Conservation (phyloP, 2,797 vertebrate species). For the Chelonia mydas region DNA sequence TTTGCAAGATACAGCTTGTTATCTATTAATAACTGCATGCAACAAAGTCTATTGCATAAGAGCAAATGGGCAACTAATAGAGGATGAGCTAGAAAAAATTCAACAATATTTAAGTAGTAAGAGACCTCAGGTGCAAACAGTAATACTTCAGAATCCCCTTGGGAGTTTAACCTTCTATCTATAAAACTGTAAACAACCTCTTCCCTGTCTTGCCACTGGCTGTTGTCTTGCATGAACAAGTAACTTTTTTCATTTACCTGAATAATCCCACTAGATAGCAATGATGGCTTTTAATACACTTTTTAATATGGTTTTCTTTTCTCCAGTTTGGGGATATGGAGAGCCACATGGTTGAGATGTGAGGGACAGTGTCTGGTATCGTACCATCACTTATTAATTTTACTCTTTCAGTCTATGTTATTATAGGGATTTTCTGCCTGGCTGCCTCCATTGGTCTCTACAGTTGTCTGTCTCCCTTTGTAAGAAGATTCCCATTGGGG, state of each 20-base stretch:
- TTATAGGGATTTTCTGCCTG: constrained; percentile 96
- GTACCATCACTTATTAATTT: neutral
- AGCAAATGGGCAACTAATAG: neutral
- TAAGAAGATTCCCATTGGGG: constrained; percentile 90
- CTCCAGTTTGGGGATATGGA: neutral
- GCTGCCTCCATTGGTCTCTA: constrained; percentile 94
- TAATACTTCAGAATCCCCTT: neutral
- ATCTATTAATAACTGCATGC: neutral
- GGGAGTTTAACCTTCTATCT: neutral
- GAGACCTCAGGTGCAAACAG: neutral
- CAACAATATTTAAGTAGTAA: neutral
- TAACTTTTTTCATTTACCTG: neutral
- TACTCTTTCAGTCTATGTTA: constrained; percentile 86
- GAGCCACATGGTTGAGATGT: neutral
- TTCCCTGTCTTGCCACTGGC: neutral
- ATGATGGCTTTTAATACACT: neutral
- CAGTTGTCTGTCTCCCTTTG: constrained; percentile 93
- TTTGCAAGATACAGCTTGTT: neutral
- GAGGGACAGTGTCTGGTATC: neutral
- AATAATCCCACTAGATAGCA: neutral
- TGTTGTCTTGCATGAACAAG: neutral
- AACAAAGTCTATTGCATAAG: neutral
- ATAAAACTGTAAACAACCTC: neutral
- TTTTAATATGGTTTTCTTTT: neutral
- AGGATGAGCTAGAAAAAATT: neutral